These are phyloP conservation scores for Trinorchestia longiramus DNA, from an alignment of 1,140 invertebrate genomes.

Conservation along the genomic window DNA sequence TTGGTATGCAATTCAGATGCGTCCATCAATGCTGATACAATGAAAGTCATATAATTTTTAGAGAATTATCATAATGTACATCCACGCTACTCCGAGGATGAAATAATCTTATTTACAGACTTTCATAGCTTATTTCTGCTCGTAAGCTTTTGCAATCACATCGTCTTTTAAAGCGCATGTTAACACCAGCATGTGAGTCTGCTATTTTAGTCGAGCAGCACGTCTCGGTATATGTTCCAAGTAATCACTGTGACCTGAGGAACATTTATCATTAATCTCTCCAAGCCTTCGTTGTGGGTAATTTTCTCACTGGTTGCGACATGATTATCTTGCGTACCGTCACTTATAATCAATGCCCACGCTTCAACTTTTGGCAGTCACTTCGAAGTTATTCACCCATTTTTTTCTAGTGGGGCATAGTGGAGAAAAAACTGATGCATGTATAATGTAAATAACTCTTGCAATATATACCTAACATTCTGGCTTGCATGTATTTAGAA, in stretches of 20 bases:
- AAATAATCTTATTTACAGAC: background rate
- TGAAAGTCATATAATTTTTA: background rate
- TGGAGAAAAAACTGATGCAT: background rate
- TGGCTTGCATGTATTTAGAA: background rate
- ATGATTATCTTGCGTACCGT: background rate
- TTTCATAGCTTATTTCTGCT: background rate
- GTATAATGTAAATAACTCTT: no score
- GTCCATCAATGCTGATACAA: background rate
- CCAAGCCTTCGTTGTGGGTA: background rate
- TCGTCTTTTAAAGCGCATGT: background rate
- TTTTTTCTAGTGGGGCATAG: background rate
- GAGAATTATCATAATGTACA: background rate
- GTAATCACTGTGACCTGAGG: background rate
- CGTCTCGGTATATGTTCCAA: background rate
- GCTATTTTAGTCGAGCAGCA: background rate
- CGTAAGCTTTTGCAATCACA: background rate
- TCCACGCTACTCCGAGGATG: background rate
- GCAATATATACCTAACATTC: background rate
- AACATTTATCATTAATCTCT: background rate
- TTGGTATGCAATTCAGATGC: background rate
- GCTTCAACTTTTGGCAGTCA: background rate
- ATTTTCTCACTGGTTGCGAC: background rate
- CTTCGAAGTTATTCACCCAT: background rate
- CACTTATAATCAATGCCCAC: background rate
- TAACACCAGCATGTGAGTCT: background rate